Percentiles rank a stretch among this genome's conserved stretches.
Conservation (phyloP, 2,888 invertebrate species). For the Lepidonotus clava region DNA sequence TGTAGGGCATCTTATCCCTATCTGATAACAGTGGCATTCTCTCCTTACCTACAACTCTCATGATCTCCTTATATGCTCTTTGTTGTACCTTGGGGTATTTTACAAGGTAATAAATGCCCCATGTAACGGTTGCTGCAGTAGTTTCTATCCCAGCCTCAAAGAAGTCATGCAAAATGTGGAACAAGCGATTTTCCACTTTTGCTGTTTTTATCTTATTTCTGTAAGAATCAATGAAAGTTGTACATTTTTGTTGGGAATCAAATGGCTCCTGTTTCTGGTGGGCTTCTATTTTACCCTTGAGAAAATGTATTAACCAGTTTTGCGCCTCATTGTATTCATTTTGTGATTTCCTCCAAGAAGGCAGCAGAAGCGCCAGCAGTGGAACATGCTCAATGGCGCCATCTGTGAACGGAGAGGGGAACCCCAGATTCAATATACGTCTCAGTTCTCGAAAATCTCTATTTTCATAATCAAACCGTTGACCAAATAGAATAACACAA, state of each 20-base stretch:
- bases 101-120: neutral
- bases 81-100: neutral
- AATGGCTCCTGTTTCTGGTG: too few species aligned
- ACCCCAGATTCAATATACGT: neutral
- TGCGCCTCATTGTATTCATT: too few species aligned
- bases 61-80: neutral
- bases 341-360: too few species aligned
- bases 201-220: neutral
- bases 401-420: neutral
- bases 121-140: neutral
- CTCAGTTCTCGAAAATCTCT: neutral
- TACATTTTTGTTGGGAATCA: too few species aligned
- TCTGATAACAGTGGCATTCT: neutral
- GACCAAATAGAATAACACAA: neutral
- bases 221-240: neutral
- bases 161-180: neutral
- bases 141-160: neutral
- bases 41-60: neutral
- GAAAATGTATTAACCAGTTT: too few species aligned
- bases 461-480: neutral
- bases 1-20: neutral
- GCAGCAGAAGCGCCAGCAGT: neutral
- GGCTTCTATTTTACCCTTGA: too few species aligned
- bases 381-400: neutral
- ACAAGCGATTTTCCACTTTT: neutral